Evolutionary conservation across 2,113 vertebrate species (phyloP).

Genomic region (Halcyon malimbica): DNA sequence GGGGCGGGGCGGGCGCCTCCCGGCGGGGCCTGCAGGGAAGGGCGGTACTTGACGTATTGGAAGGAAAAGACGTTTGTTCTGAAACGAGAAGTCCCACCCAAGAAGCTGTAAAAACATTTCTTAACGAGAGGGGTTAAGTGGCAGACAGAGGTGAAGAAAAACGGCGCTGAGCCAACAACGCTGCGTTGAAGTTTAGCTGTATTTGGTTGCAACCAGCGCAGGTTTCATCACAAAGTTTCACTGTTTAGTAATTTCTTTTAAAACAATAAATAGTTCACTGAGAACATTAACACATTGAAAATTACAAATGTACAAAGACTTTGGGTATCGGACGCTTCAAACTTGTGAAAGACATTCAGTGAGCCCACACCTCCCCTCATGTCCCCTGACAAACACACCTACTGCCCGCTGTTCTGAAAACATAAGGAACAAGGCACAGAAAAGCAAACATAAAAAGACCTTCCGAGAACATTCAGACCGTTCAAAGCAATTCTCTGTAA

Average conservation of each 20-base stretch:
- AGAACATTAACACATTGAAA: constrained; percentile 47
- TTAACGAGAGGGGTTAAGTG: accelerated
- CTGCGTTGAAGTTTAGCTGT: neutral
- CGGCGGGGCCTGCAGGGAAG: no score
- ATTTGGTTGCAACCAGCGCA: constrained; percentile 20
- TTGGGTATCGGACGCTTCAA: constrained; percentile 38
- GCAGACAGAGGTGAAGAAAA: neutral
- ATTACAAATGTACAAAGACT: constrained; percentile 74
- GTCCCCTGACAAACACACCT: neutral
- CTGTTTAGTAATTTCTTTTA: constrained; percentile 11
- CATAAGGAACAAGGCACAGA: constrained; percentile 51
- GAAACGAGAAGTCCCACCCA: no score
- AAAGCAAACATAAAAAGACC: constrained; percentile 45
- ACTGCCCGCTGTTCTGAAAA: neutral
- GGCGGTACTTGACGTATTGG: no score
- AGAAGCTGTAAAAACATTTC: neutral
- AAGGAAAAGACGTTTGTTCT: no score
- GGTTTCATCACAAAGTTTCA: constrained; percentile 20
- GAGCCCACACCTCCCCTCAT: neutral
- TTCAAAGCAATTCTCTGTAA: neutral
- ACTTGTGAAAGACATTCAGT: neutral
- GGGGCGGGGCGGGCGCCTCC: no score
- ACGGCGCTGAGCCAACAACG: accelerated
- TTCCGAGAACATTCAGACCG: neutral
- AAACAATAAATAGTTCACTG: constrained; percentile 66